A percentile compares a stretch with the other conserved stretches of the same genome.
phyloP scores from a whole-genome alignment of 2,113 vertebrate genomes.

The Galbula dea region DNA sequence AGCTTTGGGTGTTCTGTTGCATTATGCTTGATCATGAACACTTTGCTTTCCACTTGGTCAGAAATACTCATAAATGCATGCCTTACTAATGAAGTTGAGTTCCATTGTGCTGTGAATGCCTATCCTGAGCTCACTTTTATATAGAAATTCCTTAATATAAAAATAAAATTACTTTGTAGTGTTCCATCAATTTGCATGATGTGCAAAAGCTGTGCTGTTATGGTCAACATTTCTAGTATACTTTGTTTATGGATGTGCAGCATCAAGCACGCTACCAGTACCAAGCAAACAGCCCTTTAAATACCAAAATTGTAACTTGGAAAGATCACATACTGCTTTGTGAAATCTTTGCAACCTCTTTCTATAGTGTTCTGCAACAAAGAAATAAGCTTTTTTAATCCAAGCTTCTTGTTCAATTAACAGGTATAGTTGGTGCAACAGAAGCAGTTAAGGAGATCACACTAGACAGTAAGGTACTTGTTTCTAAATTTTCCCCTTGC shows the following conservation, averaged over 20 bases:
- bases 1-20: not conserved
- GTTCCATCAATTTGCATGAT: not conserved
- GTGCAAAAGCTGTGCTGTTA: not conserved
- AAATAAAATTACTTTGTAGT: not conserved
- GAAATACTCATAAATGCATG: not conserved
- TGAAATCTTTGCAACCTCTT: not conserved
- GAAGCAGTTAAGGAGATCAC: slow-evolving; percentile 91
- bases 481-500: not conserved
- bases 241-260: not conserved
- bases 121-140: not conserved
- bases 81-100: not conserved
- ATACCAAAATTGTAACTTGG: not conserved
- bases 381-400: not conserved
- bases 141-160: not conserved
- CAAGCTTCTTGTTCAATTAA: slow-evolving; percentile 11
- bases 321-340: not conserved
- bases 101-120: not conserved
- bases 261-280: not conserved
- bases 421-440: slow-evolving; percentile 82
- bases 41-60: not conserved
- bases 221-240: not conserved
- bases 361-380: not conserved
- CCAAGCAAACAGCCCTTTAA: not conserved
- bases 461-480: slow-evolving; percentile 90
- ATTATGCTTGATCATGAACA: not conserved